A percentile compares a stretch with the other conserved stretches of the same genome.
Conservation (phyloP, 2,113 vertebrate genomes). For the Corythornis madagascariensis region DNA sequence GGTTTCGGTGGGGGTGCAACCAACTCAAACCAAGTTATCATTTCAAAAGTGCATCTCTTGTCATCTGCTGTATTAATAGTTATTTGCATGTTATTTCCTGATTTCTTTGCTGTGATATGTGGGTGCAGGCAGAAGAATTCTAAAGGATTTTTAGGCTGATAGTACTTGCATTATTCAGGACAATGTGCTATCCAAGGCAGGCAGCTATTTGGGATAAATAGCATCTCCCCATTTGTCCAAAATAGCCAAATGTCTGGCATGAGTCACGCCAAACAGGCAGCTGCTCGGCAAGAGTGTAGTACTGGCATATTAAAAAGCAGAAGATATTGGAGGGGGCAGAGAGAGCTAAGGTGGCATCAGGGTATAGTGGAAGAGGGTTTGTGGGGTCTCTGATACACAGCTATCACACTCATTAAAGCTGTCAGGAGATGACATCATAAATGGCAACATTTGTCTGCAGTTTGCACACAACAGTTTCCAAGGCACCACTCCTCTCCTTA, state of each 20-base stretch:
- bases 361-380: not conserved
- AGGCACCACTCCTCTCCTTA: not conserved
- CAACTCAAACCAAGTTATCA: not conserved
- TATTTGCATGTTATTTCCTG: constrained; percentile 26
- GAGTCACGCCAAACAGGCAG: constrained; percentile 27
- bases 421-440: not conserved
- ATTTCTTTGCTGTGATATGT: constrained; percentile 27
- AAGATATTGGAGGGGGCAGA: not conserved
- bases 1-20: not conserved
- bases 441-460: not conserved
- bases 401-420: not conserved
- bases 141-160: constrained; percentile 61
- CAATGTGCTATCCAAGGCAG: constrained; percentile 49
- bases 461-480: not conserved
- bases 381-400: not conserved
- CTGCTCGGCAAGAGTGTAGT: not conserved
- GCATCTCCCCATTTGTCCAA: constrained; percentile 52
- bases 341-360: constrained; percentile 28
- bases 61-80: constrained; percentile 26
- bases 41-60: not conserved
- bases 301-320: constrained; percentile 28
- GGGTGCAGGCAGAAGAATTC: constrained; percentile 28
- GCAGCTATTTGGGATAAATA: constrained; percentile 55
- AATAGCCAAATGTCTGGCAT: constrained; percentile 60
- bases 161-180: constrained; percentile 32